A percentile compares a stretch with the other conserved stretches of the same genome.
Conservation (phyloP, 1,140 invertebrate genomes). For the Schlechtendalia chinensis region DNA sequence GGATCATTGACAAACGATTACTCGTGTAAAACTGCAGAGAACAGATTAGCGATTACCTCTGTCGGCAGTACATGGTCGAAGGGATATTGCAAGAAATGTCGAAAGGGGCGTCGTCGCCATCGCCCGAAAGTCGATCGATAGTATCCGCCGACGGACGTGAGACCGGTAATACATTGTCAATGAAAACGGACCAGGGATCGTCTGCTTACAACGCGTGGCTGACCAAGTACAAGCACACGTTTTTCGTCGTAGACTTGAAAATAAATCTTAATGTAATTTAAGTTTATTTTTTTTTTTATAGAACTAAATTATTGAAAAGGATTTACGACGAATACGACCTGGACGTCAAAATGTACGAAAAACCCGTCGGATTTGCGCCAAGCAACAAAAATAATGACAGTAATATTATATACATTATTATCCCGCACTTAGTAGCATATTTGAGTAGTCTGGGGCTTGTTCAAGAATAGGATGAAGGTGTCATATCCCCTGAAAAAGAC, state of each 20-base stretch:
- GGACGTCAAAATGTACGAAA: slow-evolving; percentile 37
- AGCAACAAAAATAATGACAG: slow-evolving; percentile 22
- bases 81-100: slow-evolving; percentile 38
- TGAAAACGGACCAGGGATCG: slow-evolving; percentile 28
- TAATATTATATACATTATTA: not conserved
- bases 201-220: slow-evolving; percentile 30
- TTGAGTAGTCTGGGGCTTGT: too few species aligned
- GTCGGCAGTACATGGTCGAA: slow-evolving; percentile 22
- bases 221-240: not conserved
- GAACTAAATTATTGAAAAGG: slow-evolving; percentile 27
- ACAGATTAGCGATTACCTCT: slow-evolving; percentile 32
- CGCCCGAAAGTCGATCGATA: slow-evolving; percentile 14
- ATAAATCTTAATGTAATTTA: not conserved
- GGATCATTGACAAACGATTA: not conserved
- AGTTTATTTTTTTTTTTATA: not conserved
- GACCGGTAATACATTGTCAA: not conserved
- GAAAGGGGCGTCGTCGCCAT: not conserved
- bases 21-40: not conserved
- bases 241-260: not conserved
- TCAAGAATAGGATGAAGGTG: too few species aligned
- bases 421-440: too few species aligned
- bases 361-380: slow-evolving; percentile 11
- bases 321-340: slow-evolving; percentile 42
- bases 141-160: not conserved
- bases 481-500: too few species aligned